Base-by-base conservation (phyloP, 1,140 invertebrate genomes). In the Mesaphorura yosii region DNA sequence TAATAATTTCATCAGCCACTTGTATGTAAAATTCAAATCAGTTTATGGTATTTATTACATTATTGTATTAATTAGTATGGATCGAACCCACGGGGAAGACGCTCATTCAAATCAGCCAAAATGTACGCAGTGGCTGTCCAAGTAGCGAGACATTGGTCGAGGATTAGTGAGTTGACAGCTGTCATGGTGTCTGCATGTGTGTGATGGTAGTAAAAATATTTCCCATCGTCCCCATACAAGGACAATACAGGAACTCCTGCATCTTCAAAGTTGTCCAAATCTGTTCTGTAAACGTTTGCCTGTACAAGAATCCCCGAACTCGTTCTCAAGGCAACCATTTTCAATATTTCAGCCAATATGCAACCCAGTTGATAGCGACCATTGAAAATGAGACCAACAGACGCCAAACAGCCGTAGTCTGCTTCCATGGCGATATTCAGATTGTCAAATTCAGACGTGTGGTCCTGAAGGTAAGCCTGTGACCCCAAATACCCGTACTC, bases 71-170 rank as follows among this genome's bases (percentile, higher is more conserved):
- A 34, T 34, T 34, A 34, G 10, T 10, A 34, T 10, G 31, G 31
- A 34, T 34, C 31, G 31, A 34, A 34, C 10, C 31, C 26, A 14
- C 37, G 34, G 3, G 55, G 55, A 37, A 53, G 12, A 1, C 25
- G 14, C 19, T 55, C 40, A 31, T 34, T 44, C 39, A 58, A 39
- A 40, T 60, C 58, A 22, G 58, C 54, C 6, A 60, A 19, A 29
- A 60, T 73, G 61, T 79, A 88, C 31, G 84, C 69, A 2, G 79
- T 74, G 1, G 79, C 73, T n/a, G 85, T 78, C 76, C 83, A 88
- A 40, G 87, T 67, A 6, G 83, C 84, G 19, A 82, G 74, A 52
- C 77, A 77, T 56, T 75, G n/a, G 20, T 72, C 66, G 58, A 74
- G 60, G 15, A 60, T 52, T n/a, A 56, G 39, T 14, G 66, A 63